Percentiles rank a stretch among this genome's conserved stretches.
These are phyloP conservation scores for Lysandra bellargus DNA, from an alignment of 2,888 invertebrate species.

Conservation along the genomic window DNA sequence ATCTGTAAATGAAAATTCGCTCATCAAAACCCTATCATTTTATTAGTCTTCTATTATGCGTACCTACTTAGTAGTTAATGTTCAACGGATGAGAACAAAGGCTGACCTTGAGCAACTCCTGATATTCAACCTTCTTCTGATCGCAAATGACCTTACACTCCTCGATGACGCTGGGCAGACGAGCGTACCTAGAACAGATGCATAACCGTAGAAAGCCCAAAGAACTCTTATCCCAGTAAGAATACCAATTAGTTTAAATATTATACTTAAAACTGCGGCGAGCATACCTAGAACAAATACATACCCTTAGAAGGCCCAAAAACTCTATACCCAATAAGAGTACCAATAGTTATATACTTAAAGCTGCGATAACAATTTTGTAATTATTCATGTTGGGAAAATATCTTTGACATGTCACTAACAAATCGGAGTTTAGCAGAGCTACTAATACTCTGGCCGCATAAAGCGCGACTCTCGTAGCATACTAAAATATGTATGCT, in stretches of 20 bases:
- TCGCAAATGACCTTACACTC: conserved; percentile 90
- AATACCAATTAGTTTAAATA: too few relatives aligned
- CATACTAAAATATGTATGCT: too few relatives aligned
- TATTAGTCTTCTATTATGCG: neutral
- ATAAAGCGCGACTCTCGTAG: too few relatives aligned
- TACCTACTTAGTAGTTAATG: neutral
- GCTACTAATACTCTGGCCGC: too few relatives aligned
- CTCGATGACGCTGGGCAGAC: conserved; percentile 89
- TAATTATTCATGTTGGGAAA: too few relatives aligned
- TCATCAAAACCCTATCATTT: conserved; percentile 13
- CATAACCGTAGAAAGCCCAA: neutral
- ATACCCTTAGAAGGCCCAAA: neutral
- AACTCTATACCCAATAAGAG: neutral
- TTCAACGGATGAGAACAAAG: conserved; percentile 20
- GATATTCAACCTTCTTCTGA: conserved; percentile 92
- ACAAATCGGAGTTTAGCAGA: too few relatives aligned
- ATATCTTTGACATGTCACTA: too few relatives aligned
- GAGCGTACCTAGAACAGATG: conserved; percentile 80
- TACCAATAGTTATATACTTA: too few relatives aligned
- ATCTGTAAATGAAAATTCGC: neutral
- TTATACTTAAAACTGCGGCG: conserved; percentile 58
- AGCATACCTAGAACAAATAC: conserved; percentile 78
- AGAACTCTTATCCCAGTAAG: neutral
- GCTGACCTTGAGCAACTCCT: conserved; percentile 85
- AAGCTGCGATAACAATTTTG: too few relatives aligned